A percentile compares a stretch with the other conserved stretches of the same genome.
Evolutionary conservation across 2,113 vertebrate species (phyloP).

Genomic region (Podilymbus podiceps): DNA sequence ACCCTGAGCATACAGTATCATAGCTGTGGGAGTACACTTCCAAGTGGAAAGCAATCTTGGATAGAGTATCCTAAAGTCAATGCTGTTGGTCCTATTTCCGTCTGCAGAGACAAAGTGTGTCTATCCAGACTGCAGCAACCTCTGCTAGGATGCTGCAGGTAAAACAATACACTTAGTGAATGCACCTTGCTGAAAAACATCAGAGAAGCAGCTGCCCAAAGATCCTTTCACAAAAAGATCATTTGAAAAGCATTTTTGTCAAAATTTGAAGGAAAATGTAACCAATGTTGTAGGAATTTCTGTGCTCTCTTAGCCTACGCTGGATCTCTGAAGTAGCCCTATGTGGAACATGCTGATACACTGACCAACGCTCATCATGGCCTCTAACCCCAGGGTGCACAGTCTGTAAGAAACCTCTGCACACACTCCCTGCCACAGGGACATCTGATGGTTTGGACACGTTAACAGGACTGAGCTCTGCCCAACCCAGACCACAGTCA

Average conservation of each 20-base stretch:
- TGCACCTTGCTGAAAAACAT: not conserved
- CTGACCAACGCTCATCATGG: not conserved
- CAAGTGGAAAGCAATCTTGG: not conserved
- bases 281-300: not conserved
- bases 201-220: not conserved
- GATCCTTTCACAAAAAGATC: not conserved
- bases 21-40: not conserved
- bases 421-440: not conserved
- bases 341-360: not conserved
- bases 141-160: not conserved
- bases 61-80: not conserved
- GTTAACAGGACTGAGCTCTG: not conserved
- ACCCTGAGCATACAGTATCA: not conserved
- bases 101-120: not conserved
- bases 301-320: not conserved
- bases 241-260: not conserved
- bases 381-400: fast-evolving
- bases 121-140: not conserved
- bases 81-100: not conserved
- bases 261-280: not conserved
- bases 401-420: not conserved
- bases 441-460: not conserved
- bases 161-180: not conserved
- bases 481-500: not conserved
- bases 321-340: not conserved